Percentiles rank a stretch among this genome's conserved stretches.
These are phyloP conservation scores for Pangasius mekongensis DNA, from an alignment of 2,797 vertebrate genomes.

Conservation along the genomic window DNA sequence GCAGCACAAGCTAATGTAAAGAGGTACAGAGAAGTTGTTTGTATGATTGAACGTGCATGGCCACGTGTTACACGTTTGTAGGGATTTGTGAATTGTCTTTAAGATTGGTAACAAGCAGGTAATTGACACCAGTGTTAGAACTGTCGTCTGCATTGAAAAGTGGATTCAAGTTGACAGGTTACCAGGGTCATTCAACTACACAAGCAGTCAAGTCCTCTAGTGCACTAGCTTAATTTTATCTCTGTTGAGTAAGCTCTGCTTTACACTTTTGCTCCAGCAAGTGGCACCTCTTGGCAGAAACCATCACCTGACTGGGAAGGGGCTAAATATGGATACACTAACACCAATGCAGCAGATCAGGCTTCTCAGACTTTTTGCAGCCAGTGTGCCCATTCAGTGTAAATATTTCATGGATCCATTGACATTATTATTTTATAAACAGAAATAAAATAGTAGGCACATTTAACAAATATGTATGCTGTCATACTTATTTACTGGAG, in stretches of 20 bases:
- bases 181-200: neutral
- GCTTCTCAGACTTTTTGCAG: neutral
- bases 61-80: neutral
- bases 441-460: neutral
- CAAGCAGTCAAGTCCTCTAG: neutral
- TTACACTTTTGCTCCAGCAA: conserved; percentile 49
- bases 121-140: neutral
- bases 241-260: conserved; percentile 59
- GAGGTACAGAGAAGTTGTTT: neutral
- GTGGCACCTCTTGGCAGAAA: conserved; percentile 48
- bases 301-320: conserved; percentile 6
- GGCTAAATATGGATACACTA: conserved; percentile 23
- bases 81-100: neutral
- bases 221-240: neutral
- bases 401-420: neutral
- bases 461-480: neutral
- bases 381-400: neutral
- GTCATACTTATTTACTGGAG: neutral
- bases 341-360: conserved; percentile 8
- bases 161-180: neutral
- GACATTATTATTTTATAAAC: neutral
- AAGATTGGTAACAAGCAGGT: neutral
- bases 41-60: neutral
- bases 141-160: neutral
- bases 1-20: neutral